Percentiles rank a stretch among this genome's conserved stretches.
These are phyloP conservation scores for Geodia barretti DNA, from an alignment of 37 sponge, comb jelly and placozoan species.

Conservation along the genomic window DNA sequence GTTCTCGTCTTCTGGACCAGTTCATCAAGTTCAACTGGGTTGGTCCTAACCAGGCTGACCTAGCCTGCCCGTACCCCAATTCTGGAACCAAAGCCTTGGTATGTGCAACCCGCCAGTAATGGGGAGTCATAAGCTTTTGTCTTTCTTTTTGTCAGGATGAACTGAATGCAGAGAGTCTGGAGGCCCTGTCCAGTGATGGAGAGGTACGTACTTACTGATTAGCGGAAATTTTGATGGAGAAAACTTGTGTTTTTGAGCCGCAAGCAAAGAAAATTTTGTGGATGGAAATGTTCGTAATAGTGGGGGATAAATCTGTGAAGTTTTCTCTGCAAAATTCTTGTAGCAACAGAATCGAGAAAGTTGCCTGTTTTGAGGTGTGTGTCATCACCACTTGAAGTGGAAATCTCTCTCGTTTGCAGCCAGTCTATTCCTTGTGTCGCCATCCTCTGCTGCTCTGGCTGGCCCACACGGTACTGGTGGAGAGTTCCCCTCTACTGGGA, in stretches of 20 bases:
- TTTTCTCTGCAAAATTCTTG: too few species aligned
- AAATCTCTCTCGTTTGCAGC: too few species aligned
- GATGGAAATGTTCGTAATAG: too few species aligned
- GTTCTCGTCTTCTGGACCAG: slow-evolving; percentile 29
- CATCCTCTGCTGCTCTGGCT: slow-evolving; percentile 39
- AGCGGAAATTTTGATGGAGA: too few species aligned
- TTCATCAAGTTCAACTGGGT: slow-evolving; percentile 79
- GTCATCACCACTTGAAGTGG: too few species aligned
- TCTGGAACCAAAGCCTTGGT: not conserved
- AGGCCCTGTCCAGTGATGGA: slow-evolving; percentile 44
- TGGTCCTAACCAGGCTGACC: slow-evolving; percentile 34
- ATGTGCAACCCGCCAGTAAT: not conserved
- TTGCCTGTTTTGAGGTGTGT: too few species aligned
- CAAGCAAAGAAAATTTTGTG: too few species aligned
- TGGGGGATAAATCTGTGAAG: too few species aligned
- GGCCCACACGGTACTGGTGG: slow-evolving; percentile 36
- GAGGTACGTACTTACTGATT: slow-evolving; percentile 34
- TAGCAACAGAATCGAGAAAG: too few species aligned
- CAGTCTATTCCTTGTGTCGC: slow-evolving; percentile 7
- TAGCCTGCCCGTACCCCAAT: not conserved
- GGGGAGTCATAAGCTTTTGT: not conserved
- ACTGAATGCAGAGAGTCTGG: slow-evolving; percentile 19
- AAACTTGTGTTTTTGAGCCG: too few species aligned
- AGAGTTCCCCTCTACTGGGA: not conserved
- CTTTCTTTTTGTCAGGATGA: not conserved